A percentile compares a stretch with the other conserved stretches of the same genome.
Conservation (phyloP, 92 coral and sea anemone genomes). For the Zoanthus sansibaricus region DNA sequence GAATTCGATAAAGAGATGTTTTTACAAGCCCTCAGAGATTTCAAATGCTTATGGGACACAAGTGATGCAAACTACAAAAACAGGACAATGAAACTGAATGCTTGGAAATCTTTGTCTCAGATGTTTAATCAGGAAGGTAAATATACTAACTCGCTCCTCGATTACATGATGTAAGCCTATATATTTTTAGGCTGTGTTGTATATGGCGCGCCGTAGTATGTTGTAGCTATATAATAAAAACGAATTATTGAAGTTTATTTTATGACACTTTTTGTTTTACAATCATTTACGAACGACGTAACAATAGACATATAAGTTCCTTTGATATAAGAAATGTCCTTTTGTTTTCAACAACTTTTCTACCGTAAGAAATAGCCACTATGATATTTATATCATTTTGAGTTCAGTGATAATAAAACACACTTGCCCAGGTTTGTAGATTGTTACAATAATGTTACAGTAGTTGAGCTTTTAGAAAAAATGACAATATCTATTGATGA, state of each 20-base stretch:
- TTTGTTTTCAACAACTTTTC: constrained; percentile 14
- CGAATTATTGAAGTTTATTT: constrained; percentile 14
- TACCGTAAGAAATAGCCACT: constrained; percentile 11
- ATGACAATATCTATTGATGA: too few relatives aligned
- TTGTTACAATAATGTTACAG: constrained; percentile 11
- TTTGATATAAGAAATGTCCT: constrained; percentile 14
- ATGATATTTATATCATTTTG: constrained; percentile 1
- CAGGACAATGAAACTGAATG: constrained; percentile 14
- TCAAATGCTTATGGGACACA: constrained; percentile 16
- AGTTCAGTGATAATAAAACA: background rate
- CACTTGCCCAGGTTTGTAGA: constrained; percentile 1
- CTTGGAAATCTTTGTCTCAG: constrained; percentile 10
- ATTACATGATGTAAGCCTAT: constrained; percentile 6
- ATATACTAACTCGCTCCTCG: constrained; percentile 14
- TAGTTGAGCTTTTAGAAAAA: background rate
- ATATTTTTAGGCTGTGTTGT: constrained; percentile 7
- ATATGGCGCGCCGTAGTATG: background rate
- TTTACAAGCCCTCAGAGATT: background rate
- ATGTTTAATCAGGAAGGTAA: constrained; percentile 15
- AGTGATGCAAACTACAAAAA: constrained; percentile 15
- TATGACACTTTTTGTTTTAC: constrained; percentile 5
- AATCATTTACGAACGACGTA: constrained; percentile 16
- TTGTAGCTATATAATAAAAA: constrained; percentile 10
- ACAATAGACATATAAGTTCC: constrained; percentile 15
- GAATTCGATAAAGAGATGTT: background rate